phyloP scores from a whole-genome alignment of 1,140 invertebrate genomes.

The Metopolophium dirhodum region DNA sequence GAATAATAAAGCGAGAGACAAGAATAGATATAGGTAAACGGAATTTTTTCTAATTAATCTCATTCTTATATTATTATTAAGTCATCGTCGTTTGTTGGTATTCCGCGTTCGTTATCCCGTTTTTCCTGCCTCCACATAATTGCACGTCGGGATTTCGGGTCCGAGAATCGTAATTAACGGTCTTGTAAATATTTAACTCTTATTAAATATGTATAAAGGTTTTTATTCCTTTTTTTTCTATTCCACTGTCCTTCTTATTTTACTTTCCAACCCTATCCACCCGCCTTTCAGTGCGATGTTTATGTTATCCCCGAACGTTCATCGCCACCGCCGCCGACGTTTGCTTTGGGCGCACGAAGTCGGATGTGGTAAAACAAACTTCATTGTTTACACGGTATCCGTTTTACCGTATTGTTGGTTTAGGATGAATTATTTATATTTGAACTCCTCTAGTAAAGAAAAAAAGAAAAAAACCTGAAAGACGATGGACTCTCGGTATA shows the following conservation, averaged over 20 bases:
- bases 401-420: constrained; percentile 51
- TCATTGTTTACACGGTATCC: constrained; percentile 55
- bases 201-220: constrained; percentile 16
- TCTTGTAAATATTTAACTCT: constrained; percentile 47
- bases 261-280: not conserved
- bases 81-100: not conserved
- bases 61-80: not conserved
- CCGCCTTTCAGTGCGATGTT: not conserved
- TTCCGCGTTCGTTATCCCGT: not conserved
- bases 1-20: not conserved
- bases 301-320: constrained; percentile 4
- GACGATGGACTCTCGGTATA: constrained; percentile 32
- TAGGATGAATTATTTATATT: constrained; percentile 56
- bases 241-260: not conserved
- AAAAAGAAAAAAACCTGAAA: not conserved
- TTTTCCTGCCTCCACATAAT: not conserved
- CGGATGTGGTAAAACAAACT: constrained; percentile 53
- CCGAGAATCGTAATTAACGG: constrained; percentile 21
- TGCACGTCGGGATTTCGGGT: not conserved
- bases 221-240: not conserved
- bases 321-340: not conserved
- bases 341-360: constrained; percentile 18
- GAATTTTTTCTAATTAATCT: not conserved
- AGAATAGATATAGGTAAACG: not conserved
- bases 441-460: not conserved